phyloP scores from a whole-genome alignment of 1,140 invertebrate species.

The Drosophila navojoa region DNA sequence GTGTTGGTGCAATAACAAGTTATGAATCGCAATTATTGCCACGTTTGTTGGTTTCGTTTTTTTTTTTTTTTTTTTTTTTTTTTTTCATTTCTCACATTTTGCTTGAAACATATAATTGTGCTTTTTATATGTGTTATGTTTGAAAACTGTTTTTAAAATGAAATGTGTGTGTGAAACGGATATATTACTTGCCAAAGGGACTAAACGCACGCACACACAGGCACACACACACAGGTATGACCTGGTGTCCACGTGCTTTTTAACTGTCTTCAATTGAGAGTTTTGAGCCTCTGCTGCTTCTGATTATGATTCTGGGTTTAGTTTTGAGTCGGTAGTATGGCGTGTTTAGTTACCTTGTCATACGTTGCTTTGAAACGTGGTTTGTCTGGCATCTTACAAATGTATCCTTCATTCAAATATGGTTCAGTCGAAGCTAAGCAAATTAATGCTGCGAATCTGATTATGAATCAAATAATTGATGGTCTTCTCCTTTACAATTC shows the following conservation, averaged over 20 bases:
- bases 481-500: too few relatives aligned
- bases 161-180: conserved; percentile 53
- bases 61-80: neutral
- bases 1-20: conserved; percentile 80
- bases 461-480: too few relatives aligned
- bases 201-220: conserved; percentile 30
- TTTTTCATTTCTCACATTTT: conserved; percentile 66
- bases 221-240: conserved; percentile 57
- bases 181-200: conserved; percentile 39
- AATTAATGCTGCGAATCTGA: too few relatives aligned
- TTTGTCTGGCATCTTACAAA: neutral
- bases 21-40: conserved; percentile 79
- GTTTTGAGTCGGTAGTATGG: conserved; percentile 12
- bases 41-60: conserved; percentile 39
- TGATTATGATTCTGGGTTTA: neutral
- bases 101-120: conserved; percentile 76
- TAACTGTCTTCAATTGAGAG: conserved; percentile 19
- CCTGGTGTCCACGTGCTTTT: conserved; percentile 48
- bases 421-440: too few relatives aligned
- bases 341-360: conserved; percentile 29
- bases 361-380: conserved; percentile 38
- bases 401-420: too few relatives aligned
- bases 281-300: neutral
- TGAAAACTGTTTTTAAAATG: conserved; percentile 80
- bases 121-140: conserved; percentile 72